Evolutionary conservation across 1,140 invertebrate species (phyloP), one percentile per base, ranked within the genome.

Genomic region (Triops longicaudatus): DNA sequence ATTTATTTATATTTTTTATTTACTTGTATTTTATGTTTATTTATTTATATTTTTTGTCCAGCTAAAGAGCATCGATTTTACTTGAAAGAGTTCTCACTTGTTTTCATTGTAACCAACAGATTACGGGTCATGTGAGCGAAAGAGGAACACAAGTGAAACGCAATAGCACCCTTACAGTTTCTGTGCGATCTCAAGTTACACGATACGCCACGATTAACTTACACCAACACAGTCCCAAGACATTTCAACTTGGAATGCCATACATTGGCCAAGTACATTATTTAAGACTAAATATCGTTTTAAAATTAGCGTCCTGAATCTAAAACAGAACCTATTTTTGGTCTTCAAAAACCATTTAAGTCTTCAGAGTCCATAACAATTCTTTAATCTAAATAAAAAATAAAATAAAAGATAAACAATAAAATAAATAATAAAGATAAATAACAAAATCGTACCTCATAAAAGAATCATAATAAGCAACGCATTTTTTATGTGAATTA

Each of bases 171-270:
- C n/a, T 63, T 10, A 12, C 50, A 2, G 14, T 63, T 2, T 12
- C 6, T 10, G 5, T 88, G 86, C n/a, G 84, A 85, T 2, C 86
- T 87, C 0, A 82, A 86, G 41, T 85, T 89, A 0, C 84, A 87
- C 9, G 85, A 88, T 76, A 84, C 87, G 17, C 89, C 9, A 86
- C 86, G 44, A 12, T 50, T 22, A 12, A 50, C 11, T 4, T 50
- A 22, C 12, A 5, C 22, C 6, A 22, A 1, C 0, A 14, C 26
- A 85, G 86, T 4, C 82, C 86, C 1, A 85, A 86, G 72, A 88
- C 88, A 78, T 89, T 90, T 78, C 90, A 89, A 79, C 87, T 88
- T 1, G 88, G 87, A 31, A 82, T 91, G 50, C 89, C 89, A 1
- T 89, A 89, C 80, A 86, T 88, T 79, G 86, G 89, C 78, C 89